A percentile compares a stretch with the other conserved stretches of the same genome.
These are phyloP conservation scores for Sinosuthora webbiana DNA, from an alignment of 2,113 vertebrate species.

Conservation along the genomic window DNA sequence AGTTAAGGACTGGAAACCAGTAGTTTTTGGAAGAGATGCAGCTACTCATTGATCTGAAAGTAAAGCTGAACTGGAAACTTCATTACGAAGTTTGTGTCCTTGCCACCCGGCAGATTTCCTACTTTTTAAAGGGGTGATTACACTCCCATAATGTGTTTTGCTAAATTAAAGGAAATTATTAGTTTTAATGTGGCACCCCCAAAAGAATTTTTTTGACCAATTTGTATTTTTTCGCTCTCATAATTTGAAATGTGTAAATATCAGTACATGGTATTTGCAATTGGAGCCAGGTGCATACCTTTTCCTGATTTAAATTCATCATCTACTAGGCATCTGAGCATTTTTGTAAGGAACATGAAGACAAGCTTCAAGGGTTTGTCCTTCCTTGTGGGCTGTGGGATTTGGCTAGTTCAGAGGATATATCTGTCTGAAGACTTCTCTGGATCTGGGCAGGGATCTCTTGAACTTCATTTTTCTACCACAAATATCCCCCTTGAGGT, in stretches of 20 bases:
- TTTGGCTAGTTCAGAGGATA: neutral
- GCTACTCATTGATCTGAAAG: neutral
- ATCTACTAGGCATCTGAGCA: neutral
- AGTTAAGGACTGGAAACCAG: neutral
- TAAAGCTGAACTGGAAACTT: neutral
- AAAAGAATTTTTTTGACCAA: neutral
- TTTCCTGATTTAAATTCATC: neutral
- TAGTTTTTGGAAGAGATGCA: neutral
- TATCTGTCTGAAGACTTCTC: neutral
- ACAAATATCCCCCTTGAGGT: slow-evolving; percentile 42
- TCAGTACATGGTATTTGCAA: neutral
- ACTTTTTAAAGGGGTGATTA: neutral
- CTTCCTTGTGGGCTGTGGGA: neutral
- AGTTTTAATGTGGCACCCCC: neutral
- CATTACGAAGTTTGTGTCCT: neutral
- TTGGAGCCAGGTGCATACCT: neutral
- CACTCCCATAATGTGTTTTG: neutral
- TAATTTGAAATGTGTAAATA: neutral
- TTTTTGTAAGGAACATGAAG: neutral
- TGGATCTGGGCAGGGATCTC: neutral
- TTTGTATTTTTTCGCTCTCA: neutral
- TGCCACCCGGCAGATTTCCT: neutral
- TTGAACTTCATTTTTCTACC: slow-evolving; percentile 12
- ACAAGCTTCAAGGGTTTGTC: neutral
- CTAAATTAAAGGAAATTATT: neutral